These are phyloP conservation scores for Propithecus coquereli DNA, from an alignment of 2,113 vertebrate species.

Conservation along the genomic window DNA sequence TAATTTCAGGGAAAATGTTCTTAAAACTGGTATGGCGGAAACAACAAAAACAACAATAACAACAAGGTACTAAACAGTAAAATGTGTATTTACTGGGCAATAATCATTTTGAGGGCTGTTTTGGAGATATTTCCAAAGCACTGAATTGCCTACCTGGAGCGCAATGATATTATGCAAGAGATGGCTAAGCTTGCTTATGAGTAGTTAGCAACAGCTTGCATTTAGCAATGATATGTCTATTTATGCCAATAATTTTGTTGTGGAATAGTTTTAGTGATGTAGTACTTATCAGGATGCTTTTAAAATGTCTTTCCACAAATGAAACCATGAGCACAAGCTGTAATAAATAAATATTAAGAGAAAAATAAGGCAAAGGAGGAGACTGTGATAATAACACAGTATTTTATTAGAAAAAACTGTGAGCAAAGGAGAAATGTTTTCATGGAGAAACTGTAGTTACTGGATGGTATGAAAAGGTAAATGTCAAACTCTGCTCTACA, in stretches of 20 bases:
- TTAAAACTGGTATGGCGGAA: not conserved
- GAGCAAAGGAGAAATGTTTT: not conserved
- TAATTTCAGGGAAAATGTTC: conserved; percentile 26
- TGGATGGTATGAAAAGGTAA: not conserved
- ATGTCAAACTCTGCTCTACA: not conserved
- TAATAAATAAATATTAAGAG: conserved; percentile 7
- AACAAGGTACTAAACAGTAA: not conserved
- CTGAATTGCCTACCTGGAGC: conserved; percentile 43
- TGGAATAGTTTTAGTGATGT: conserved; percentile 54
- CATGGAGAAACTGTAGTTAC: not conserved
- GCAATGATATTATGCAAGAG: not conserved
- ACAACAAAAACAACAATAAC: not conserved
- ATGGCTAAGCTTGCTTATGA: not conserved
- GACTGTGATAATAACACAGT: not conserved
- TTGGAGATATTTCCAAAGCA: conserved; percentile 33
- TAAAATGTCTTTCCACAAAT: conserved; percentile 29
- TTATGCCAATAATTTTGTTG: conserved; percentile 46
- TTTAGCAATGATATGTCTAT: conserved; percentile 53
- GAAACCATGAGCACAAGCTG: not conserved
- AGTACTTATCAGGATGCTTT: not conserved
- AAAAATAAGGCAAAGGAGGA: not conserved
- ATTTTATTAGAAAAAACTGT: not conserved
- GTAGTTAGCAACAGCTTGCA: conserved; percentile 49
- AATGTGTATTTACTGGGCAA: not conserved
- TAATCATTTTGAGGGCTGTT: not conserved